Evolutionary conservation across 2,113 vertebrate species (phyloP).

Genomic region (Brevimyrus niger): DNA sequence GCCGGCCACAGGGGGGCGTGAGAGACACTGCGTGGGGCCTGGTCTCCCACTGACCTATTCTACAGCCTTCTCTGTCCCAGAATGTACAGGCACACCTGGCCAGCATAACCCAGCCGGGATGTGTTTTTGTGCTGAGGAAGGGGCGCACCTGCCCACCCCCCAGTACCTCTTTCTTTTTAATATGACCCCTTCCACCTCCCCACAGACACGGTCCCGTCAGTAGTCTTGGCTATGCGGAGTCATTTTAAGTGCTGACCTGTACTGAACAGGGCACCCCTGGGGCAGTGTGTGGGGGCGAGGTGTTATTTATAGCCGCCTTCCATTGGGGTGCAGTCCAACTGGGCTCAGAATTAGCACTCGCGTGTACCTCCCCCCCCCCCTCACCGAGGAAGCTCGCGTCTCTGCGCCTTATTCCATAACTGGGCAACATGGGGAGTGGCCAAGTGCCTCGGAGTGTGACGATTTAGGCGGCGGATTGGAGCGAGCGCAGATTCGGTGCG

Average conservation of each 20-base stretch:
- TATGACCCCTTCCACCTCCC: neutral
- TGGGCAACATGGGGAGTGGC: neutral
- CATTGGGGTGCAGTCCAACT: neutral
- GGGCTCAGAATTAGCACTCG: conserved; percentile 32
- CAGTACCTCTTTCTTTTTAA: neutral
- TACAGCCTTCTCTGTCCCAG: neutral
- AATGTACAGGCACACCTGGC: neutral
- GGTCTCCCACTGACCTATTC: neutral
- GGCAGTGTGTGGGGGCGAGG: neutral
- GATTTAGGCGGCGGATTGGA: neutral
- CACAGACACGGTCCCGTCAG: neutral
- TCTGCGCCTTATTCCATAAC: neutral
- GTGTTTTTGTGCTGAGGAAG: neutral
- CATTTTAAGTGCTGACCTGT: neutral
- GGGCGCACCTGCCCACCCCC: neutral
- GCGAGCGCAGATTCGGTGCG: neutral
- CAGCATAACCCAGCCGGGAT: neutral
- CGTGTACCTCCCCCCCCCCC: conserved; percentile 26
- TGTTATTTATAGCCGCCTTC: neutral
- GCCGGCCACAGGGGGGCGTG: neutral
- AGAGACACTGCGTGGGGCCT: neutral
- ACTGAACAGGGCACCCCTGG: neutral
- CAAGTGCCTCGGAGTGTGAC: neutral
- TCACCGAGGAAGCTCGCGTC: neutral
- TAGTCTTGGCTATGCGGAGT: neutral